phyloP scores from a whole-genome alignment of 2,888 invertebrate species.

The Cephus runcator region DNA sequence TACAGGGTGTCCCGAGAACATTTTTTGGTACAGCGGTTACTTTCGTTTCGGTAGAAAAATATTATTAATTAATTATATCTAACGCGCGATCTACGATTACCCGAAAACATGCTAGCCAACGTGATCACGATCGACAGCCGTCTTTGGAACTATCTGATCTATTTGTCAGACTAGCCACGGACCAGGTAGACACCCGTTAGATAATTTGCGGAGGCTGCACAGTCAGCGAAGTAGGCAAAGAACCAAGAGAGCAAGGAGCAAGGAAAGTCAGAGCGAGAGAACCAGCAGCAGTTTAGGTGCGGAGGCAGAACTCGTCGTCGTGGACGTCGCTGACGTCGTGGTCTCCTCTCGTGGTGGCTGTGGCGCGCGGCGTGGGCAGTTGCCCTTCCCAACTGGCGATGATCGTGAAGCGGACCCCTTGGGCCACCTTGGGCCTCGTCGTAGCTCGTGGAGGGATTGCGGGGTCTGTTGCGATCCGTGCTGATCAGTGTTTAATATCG shows the following conservation, averaged over 20 bases:
- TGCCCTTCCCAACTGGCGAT: conserved; percentile 45
- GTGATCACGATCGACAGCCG: background rate
- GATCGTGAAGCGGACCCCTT: conserved; percentile 39
- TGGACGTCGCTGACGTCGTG: background rate
- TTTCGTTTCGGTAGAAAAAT: background rate
- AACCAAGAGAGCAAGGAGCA: background rate
- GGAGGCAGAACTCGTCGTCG: conserved; percentile 33
- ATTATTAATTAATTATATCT: background rate
- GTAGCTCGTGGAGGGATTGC: background rate
- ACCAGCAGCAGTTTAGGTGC: conserved; percentile 32
- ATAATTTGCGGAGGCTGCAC: background rate
- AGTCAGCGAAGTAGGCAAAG: background rate
- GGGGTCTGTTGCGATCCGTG: conserved; percentile 32
- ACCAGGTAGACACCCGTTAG: background rate
- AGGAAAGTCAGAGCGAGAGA: conserved; percentile 6
- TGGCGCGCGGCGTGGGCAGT: conserved; percentile 41
- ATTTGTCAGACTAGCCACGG: background rate
- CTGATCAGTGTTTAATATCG: conserved; percentile 39
- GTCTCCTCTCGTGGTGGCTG: background rate
- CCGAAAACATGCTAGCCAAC: background rate
- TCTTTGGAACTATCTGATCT: background rate
- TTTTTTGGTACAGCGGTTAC: background rate
- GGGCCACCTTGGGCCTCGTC: conserved; percentile 26
- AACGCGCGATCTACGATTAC: background rate
- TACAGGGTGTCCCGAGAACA: background rate